phyloP scores from a whole-genome alignment of 2,797 vertebrate genomes.

The Sebastes trivittatus region DNA sequence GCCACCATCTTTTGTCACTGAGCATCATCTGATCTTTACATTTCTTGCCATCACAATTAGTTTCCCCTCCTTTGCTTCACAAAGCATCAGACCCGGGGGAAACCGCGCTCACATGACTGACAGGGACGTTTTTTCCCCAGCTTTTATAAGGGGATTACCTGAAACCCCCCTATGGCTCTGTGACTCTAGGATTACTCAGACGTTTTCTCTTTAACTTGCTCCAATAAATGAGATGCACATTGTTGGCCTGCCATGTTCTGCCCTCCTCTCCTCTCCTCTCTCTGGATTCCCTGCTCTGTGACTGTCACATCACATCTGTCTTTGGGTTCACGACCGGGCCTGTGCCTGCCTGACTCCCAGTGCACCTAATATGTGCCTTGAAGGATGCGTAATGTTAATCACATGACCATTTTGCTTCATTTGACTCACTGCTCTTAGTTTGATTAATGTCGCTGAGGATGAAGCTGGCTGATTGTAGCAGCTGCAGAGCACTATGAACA shows the following conservation, averaged over 20 bases:
- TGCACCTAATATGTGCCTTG: slow-evolving; percentile 1
- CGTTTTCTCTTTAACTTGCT: slow-evolving; percentile 47
- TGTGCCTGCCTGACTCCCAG: not conserved
- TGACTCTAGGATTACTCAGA: slow-evolving; percentile 61
- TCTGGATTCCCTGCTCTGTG: slow-evolving; percentile 12
- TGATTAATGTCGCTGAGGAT: slow-evolving; percentile 34
- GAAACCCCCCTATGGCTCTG: slow-evolving; percentile 56
- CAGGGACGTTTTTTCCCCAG: slow-evolving; percentile 33
- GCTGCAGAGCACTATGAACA: not conserved
- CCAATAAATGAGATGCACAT: slow-evolving; percentile 41
- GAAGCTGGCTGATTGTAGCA: slow-evolving; percentile 16
- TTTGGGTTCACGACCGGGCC: not conserved
- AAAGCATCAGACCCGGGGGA: slow-evolving; percentile 21
- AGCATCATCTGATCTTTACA: slow-evolving; percentile 43
- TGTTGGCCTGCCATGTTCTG: slow-evolving; percentile 37
- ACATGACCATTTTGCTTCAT: slow-evolving; percentile 16
- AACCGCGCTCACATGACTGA: slow-evolving; percentile 41
- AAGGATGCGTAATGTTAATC: slow-evolving; percentile 26
- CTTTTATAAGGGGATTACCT: slow-evolving; percentile 57
- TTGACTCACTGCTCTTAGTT: slow-evolving; percentile 29
- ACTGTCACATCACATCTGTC: slow-evolving; percentile 49
- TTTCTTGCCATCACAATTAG: slow-evolving; percentile 27
- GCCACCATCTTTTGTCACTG: slow-evolving; percentile 26
- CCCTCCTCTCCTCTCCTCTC: slow-evolving; percentile 8
- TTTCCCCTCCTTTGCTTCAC: slow-evolving; percentile 24